phyloP scores from a whole-genome alignment of 1,140 invertebrate genomes.

The Hylyphantes graminicola region DNA sequence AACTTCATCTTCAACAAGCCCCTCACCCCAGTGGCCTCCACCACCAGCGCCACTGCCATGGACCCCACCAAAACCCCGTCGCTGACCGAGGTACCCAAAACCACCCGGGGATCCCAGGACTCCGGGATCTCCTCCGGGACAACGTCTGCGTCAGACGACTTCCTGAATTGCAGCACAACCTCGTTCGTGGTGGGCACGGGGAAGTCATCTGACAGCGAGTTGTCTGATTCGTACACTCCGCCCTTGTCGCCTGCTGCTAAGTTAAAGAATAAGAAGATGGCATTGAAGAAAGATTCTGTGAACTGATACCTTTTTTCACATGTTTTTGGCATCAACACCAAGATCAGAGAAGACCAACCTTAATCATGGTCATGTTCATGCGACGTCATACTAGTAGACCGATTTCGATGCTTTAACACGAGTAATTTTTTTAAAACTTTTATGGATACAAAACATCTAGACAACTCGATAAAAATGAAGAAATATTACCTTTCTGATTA shows the following conservation, averaged over 20 bases:
- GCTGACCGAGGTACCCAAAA: neutral
- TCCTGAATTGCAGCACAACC: slow-evolving; percentile 45
- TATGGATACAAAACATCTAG: too few relatives aligned
- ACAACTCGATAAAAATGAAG: too few relatives aligned
- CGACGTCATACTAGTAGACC: too few relatives aligned
- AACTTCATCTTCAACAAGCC: slow-evolving; percentile 57
- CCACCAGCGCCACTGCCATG: neutral
- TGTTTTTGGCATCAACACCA: too few relatives aligned
- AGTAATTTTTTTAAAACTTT: too few relatives aligned
- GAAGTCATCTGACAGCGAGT: slow-evolving; percentile 50
- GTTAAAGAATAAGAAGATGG: neutral
- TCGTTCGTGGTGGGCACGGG: slow-evolving; percentile 28
- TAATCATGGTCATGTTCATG: too few relatives aligned
- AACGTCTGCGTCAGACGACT: neutral
- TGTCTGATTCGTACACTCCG: slow-evolving; percentile 32
- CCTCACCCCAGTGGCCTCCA: neutral
- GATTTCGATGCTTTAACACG: too few relatives aligned
- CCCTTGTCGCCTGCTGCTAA: slow-evolving; percentile 13
- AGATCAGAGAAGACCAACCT: too few relatives aligned
- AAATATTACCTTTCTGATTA: too few relatives aligned
- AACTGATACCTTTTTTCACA: neutral
- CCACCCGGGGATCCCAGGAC: slow-evolving; percentile 12
- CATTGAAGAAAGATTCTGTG: neutral
- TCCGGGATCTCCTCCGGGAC: slow-evolving; percentile 5
- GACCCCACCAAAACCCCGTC: neutral